Evolutionary conservation across 2,888 invertebrate species (phyloP).

Genomic region (Drosophila subsilvestris): DNA sequence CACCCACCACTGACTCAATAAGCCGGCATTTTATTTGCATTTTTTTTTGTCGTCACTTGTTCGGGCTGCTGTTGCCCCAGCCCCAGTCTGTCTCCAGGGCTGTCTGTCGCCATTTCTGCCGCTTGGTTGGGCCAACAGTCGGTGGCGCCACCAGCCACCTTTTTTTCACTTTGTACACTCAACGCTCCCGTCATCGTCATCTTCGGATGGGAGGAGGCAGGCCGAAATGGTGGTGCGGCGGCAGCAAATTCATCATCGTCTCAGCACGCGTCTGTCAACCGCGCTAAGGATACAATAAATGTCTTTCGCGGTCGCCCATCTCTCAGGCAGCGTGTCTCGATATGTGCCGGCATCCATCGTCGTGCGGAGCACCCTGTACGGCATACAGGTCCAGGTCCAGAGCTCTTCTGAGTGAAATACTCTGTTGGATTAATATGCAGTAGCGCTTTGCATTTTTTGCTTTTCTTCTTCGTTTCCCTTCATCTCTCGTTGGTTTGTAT

Average conservation of each 20-base stretch:
- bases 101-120: constrained; percentile 48
- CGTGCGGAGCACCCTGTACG: constrained; percentile 26
- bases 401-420: constrained; percentile 68
- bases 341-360: constrained; percentile 37
- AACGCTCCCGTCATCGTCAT: constrained; percentile 13
- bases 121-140: constrained; percentile 51
- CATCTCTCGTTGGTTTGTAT: constrained; percentile 44
- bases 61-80: constrained; percentile 14
- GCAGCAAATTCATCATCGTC: constrained; percentile 77
- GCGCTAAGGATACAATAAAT: constrained; percentile 79
- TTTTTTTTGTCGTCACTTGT: constrained; percentile 71
- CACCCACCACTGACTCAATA: constrained; percentile 59
- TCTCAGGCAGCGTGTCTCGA: constrained; percentile 36
- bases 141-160: background rate
- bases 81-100: constrained; percentile 28
- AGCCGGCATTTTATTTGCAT: constrained; percentile 79
- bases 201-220: background rate
- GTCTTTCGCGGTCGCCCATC: constrained; percentile 69
- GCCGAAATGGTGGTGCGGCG: constrained; percentile 19
- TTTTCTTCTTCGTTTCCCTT: constrained; percentile 7
- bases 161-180: constrained; percentile 46
- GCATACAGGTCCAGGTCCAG: constrained; percentile 1
- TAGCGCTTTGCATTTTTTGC: constrained; percentile 70
- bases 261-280: constrained; percentile 77
- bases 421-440: constrained; percentile 78